Percentiles rank a stretch among this genome's conserved stretches.
phyloP scores from a whole-genome alignment of 2,888 invertebrate genomes.

The Eulithis prunata region DNA sequence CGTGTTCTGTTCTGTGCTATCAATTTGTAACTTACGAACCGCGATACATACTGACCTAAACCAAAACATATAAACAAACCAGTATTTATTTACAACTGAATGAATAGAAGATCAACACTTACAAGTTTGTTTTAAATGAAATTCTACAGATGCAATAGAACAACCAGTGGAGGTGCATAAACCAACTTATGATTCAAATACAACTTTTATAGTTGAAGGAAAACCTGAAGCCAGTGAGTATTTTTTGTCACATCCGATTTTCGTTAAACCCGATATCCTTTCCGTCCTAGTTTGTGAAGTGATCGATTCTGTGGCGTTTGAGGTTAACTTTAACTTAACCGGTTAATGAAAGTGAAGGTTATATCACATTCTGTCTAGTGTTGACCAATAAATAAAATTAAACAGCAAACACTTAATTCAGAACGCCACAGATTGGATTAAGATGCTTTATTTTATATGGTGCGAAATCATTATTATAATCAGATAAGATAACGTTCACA shows the following conservation, averaged over 20 bases:
- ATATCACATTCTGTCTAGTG: conserved; percentile 34
- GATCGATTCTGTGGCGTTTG: conserved; percentile 65
- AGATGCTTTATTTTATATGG: conserved; percentile 62
- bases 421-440: conserved; percentile 57
- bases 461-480: conserved; percentile 62
- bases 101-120: conserved; percentile 42
- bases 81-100: conserved; percentile 42
- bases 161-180: conserved; percentile 79
- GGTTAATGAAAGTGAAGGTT: conserved; percentile 62
- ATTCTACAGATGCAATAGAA: conserved; percentile 79
- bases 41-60: conserved; percentile 37
- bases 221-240: conserved; percentile 80
- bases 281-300: conserved; percentile 46
- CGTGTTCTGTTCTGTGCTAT: conserved; percentile 53
- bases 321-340: conserved; percentile 43
- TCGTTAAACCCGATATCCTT: conserved; percentile 54
- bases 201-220: conserved; percentile 72
- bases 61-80: conserved; percentile 46
- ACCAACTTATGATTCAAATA: conserved; percentile 70
- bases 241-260: conserved; percentile 60
- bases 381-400: conserved; percentile 32
- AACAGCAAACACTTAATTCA: conserved; percentile 28
- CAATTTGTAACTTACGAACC: conserved; percentile 40
- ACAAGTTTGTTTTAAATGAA: conserved; percentile 71
- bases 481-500: conserved; percentile 68